These are phyloP conservation scores for Hypolimnas misippus DNA, from an alignment of 2,888 invertebrate genomes.

Conservation along the genomic window DNA sequence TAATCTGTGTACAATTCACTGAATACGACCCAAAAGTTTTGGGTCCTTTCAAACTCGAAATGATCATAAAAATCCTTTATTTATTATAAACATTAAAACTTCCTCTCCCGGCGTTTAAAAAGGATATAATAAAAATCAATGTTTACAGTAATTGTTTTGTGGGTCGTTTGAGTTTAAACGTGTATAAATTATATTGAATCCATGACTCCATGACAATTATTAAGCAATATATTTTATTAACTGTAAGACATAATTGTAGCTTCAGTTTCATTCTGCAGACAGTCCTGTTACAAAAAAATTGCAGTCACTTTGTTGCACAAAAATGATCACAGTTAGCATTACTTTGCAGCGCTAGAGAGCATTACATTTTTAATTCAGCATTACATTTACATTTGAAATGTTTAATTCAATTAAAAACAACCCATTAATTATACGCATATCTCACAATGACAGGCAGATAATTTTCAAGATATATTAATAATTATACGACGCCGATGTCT, in stretches of 20 bases:
- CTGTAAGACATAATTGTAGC: no score
- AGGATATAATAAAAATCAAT: neutral
- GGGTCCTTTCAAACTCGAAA: neutral
- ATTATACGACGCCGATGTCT: neutral
- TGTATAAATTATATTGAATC: no score
- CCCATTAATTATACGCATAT: neutral
- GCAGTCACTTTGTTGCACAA: no score
- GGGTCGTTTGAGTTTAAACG: no score
- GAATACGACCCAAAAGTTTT: neutral
- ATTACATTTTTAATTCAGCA: no score
- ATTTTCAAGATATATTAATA: neutral
- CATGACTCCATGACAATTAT: no score
- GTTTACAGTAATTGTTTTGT: neutral
- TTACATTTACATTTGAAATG: neutral
- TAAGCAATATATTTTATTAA: no score
- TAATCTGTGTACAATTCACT: neutral
- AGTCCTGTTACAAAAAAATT: no score
- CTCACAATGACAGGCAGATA: neutral
- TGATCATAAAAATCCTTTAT: neutral
- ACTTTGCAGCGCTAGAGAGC: no score
- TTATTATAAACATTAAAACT: neutral
- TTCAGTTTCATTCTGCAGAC: no score
- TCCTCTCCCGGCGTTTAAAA: neutral
- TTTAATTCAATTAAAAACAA: constrained; percentile 1
- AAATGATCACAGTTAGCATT: no score